Base-by-base conservation (phyloP, 2,888 invertebrate species). In the Ormyrus pomaceus region DNA sequence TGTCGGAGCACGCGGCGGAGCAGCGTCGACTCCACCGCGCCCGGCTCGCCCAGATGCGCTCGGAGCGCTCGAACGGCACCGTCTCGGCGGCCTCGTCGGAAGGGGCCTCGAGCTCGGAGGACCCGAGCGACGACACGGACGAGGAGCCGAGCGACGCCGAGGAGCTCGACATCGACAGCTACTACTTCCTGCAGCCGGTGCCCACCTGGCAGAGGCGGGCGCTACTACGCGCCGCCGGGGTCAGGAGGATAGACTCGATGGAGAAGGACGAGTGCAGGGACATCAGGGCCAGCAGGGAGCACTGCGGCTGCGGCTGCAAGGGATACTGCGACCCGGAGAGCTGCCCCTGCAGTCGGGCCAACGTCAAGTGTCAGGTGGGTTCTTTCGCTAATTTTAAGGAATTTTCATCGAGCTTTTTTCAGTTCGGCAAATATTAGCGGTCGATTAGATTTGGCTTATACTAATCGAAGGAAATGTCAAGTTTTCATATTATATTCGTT, bases 241-340 rank as follows among this genome's bases (percentile, higher is more conserved):
- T 99, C 0, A 93, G 97, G 72, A 97, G 98, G 92, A 98, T 99
- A 86, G 99, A 99, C 91, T 94, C 96, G 5, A 92, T 94, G 80
- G 99, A 99, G 91, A 98, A 98, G 91, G 97, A 97, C 88, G 98
- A 98, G 88, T 99, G 99, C 89, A 94, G 96, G 76, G 95, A 96
- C 84, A 98, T 99, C 85, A 93, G 98, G 83, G 94, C 95, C 48
- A 98, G 98, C 6, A 93, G 98, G 19, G 98, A 99, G 89, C 96
- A 96, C 86, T 98, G 98, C 91, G 98, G 98, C 61, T 98, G 98
- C 90, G 95, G 95, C 66, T 98, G 98, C 89, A 96, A 97, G 91
- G 96, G 96, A 71, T 95, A 95, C 88, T 99, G 99, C 92, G 97
- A 98, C 92, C 99, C 99, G 0, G 98, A 98, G 87, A 97, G 95